These are phyloP conservation scores for Mormyrops attenuatus DNA, from an alignment of 2,797 vertebrate species.

Conservation along the genomic window DNA sequence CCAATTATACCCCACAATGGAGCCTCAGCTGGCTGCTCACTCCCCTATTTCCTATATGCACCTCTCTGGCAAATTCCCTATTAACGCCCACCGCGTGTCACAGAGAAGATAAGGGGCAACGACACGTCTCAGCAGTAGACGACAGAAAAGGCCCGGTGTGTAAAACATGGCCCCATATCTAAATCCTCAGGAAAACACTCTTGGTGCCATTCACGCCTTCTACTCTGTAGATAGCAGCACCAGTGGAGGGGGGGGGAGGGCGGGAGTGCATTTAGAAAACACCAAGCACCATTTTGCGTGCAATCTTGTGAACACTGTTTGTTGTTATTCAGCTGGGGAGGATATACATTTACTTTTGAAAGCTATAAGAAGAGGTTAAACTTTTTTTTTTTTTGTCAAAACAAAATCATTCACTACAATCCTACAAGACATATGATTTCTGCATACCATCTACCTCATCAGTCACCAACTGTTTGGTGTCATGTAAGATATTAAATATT, in stretches of 20 bases:
- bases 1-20: conserved; percentile 43
- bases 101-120: conserved; percentile 79
- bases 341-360: neutral
- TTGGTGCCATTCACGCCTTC: conserved; percentile 58
- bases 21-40: conserved; percentile 44
- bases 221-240: conserved; percentile 53
- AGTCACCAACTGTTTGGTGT: neutral
- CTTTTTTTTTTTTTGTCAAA: neutral
- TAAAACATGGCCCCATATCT: conserved; percentile 65
- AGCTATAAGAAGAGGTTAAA: neutral
- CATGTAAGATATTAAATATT: neutral
- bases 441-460: neutral
- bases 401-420: neutral
- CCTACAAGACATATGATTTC: neutral
- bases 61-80: conserved; percentile 70
- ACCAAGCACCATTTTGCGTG: neutral
- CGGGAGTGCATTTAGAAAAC: conserved; percentile 16
- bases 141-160: conserved; percentile 61
- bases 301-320: conserved; percentile 3
- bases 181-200: conserved; percentile 58
- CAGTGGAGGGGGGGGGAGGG: conserved; percentile 26
- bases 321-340: neutral
- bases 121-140: conserved; percentile 66
- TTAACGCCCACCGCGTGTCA: conserved; percentile 82
- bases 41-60: conserved; percentile 70